These are phyloP conservation scores for Narcine bancroftii DNA, from an alignment of 2,113 vertebrate species.

Conservation along the genomic window DNA sequence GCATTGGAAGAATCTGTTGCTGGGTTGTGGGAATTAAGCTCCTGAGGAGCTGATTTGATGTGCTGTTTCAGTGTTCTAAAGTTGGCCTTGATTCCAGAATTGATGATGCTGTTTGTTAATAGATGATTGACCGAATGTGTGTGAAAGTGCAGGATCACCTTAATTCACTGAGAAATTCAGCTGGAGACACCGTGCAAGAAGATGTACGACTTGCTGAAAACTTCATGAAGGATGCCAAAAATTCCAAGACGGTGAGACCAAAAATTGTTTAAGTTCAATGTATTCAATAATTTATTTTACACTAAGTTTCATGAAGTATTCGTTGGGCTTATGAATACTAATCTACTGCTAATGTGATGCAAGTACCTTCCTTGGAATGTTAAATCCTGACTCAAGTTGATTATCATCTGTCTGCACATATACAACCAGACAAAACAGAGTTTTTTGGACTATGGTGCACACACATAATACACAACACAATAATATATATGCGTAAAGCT, in stretches of 20 bases:
- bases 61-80: not conserved
- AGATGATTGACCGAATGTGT: slow-evolving; percentile 97
- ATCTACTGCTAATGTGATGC: not conserved
- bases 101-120: not conserved
- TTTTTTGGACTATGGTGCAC: too few species aligned
- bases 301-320: not conserved
- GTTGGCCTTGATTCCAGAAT: not conserved
- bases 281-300: not conserved
- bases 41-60: not conserved
- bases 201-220: slow-evolving; percentile 83
- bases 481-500: too few species aligned
- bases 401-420: too few species aligned
- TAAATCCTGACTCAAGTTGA: not conserved
- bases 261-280: not conserved
- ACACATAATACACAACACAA: too few species aligned
- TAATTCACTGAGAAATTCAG: slow-evolving; percentile 81
- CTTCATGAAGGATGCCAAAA: slow-evolving; percentile 87
- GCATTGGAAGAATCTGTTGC: not conserved
- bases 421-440: too few species aligned
- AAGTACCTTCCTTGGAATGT: not conserved
- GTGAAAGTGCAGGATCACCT: slow-evolving; percentile 97
- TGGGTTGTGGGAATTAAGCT: not conserved
- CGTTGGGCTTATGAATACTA: not conserved
- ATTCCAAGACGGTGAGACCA: slow-evolving; percentile 83
- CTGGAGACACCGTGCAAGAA: slow-evolving; percentile 71